Evolutionary conservation across 2,888 invertebrate species (phyloP).

Genomic region (Pegoplata infirma): DNA sequence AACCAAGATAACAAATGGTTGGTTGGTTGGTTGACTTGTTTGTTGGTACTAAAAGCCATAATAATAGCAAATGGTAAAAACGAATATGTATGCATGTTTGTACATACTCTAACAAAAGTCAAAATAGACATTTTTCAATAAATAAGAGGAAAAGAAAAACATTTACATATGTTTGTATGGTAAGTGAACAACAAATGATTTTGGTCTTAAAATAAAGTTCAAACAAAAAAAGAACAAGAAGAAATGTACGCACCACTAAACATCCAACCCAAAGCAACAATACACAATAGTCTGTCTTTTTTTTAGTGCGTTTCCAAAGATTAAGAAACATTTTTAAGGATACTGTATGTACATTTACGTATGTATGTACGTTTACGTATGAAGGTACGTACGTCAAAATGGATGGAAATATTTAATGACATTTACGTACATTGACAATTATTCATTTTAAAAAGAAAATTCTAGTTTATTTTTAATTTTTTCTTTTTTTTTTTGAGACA

Average conservation of each 20-base stretch:
- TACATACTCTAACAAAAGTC: slow-evolving; percentile 21
- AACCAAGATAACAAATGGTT: slow-evolving; percentile 28
- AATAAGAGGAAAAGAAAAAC: slow-evolving; percentile 11
- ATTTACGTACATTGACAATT: slow-evolving; percentile 44
- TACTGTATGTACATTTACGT: background rate
- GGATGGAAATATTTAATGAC: slow-evolving; percentile 35
- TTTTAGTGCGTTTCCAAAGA: slow-evolving; percentile 13
- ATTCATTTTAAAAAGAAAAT: slow-evolving; percentile 44
- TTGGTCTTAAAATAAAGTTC: background rate
- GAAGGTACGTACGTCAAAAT: background rate
- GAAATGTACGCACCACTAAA: slow-evolving; percentile 18
- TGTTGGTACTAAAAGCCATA: too few species aligned
- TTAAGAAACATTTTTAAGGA: slow-evolving; percentile 6
- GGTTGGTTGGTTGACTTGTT: too few species aligned
- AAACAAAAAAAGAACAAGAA: background rate
- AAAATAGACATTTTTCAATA: slow-evolving; percentile 31
- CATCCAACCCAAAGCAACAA: background rate
- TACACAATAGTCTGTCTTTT: too few species aligned
- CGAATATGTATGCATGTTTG: slow-evolving; percentile 13
- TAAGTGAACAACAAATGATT: slow-evolving; percentile 37
- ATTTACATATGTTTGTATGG: slow-evolving; percentile 54
- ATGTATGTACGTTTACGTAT: background rate
- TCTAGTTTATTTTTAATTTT: too few species aligned
- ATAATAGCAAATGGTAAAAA: slow-evolving; percentile 14
- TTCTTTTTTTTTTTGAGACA: background rate